Conservation (phyloP, 2,797 vertebrate genomes). For the Acipenser ruthenus region DNA sequence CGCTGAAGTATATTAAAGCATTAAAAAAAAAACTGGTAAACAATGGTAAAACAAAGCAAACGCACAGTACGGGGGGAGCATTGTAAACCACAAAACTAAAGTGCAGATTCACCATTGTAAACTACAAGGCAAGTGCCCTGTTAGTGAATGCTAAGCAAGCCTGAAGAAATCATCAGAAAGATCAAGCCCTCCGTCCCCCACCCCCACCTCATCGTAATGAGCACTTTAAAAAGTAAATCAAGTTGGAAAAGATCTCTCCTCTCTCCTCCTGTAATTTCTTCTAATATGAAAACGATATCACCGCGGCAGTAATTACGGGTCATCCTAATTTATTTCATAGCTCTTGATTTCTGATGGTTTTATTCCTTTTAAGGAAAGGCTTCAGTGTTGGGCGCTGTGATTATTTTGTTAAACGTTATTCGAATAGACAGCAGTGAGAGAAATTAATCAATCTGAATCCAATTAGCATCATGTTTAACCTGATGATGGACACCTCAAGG, state of each 20-base stretch:
- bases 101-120: no score
- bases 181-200: slow-evolving; percentile 38
- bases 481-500: slow-evolving; percentile 90
- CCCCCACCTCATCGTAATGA: slow-evolving; percentile 10
- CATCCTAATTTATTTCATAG: slow-evolving; percentile 80
- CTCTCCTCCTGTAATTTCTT: slow-evolving; percentile 55
- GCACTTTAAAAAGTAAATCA: slow-evolving; percentile 13
- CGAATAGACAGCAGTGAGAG: slow-evolving; percentile 84
- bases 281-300: slow-evolving; percentile 74
- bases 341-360: slow-evolving; percentile 72
- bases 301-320: slow-evolving; percentile 71
- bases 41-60: no score
- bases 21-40: no score
- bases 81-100: no score
- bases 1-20: no score
- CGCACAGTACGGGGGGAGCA: no score
- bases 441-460: slow-evolving; percentile 93
- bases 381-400: slow-evolving; percentile 66
- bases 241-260: slow-evolving; percentile 18
- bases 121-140: no score
- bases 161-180: neutral
- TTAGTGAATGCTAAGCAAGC: no score
- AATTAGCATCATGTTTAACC: slow-evolving; percentile 97
- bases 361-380: slow-evolving; percentile 67
- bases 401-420: slow-evolving; percentile 93